phyloP scores from a whole-genome alignment of 2,888 invertebrate genomes.

The Phytoseiulus persimilis region DNA sequence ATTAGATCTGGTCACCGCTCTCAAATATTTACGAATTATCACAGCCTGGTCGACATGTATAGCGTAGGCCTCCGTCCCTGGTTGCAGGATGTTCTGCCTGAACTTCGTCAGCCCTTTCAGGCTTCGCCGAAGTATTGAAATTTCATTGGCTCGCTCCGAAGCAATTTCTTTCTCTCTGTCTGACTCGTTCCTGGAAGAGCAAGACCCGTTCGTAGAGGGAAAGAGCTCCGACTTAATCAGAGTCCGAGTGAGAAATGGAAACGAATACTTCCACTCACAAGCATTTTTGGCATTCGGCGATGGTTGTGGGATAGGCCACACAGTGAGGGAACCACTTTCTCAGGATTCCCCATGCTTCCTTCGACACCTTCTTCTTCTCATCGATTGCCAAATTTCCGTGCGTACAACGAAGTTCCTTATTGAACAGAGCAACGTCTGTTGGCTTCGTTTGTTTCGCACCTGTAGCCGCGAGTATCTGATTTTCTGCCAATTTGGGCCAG shows the following conservation, averaged over 20 bases:
- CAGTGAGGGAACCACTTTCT: constrained; percentile 16
- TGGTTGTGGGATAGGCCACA: neutral
- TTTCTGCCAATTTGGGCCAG: constrained; percentile 18
- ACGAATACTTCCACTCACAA: neutral
- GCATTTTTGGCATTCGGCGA: neutral
- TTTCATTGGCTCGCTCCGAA: neutral
- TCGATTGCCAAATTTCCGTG: neutral
- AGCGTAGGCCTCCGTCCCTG: neutral
- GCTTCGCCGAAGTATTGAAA: neutral
- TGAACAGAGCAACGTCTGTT: neutral
- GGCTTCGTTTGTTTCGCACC: too few species aligned
- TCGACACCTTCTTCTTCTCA: neutral
- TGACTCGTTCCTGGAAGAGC: neutral
- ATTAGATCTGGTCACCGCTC: neutral
- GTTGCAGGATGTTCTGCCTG: neutral
- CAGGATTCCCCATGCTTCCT: neutral
- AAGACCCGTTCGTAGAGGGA: neutral
- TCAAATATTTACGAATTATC: neutral
- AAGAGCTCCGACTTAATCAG: neutral
- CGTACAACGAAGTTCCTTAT: neutral
- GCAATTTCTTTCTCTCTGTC: neutral
- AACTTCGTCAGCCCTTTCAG: neutral
- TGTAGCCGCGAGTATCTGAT: neutral
- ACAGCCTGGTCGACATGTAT: neutral
- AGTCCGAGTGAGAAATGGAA: neutral